Evolutionary conservation across 2,888 invertebrate genomes (phyloP).

Genomic region (Lithophane leautieri): DNA sequence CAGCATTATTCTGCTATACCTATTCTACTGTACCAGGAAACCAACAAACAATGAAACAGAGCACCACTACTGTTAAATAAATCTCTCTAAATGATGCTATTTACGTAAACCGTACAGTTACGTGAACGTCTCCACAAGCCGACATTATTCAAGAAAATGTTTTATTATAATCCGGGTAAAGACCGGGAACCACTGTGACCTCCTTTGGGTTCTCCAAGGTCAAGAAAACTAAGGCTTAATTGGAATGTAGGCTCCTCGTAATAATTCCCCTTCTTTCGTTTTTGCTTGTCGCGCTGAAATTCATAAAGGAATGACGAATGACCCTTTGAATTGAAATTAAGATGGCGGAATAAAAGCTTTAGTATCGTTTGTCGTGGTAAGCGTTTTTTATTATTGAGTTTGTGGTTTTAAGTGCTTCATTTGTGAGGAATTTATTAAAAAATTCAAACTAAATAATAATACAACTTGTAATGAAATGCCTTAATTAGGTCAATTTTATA

Average conservation of each 20-base stretch:
- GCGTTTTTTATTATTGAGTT: constrained; percentile 30
- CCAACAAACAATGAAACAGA: constrained; percentile 23
- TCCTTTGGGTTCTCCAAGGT: constrained; percentile 50
- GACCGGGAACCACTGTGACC: constrained; percentile 50
- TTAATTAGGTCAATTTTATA: too few species aligned
- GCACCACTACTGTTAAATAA: constrained; percentile 43
- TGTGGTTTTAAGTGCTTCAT: neutral
- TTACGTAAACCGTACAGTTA: constrained; percentile 57
- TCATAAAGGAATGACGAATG: constrained; percentile 52
- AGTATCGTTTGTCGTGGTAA: constrained; percentile 14
- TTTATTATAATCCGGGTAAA: constrained; percentile 66
- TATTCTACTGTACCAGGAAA: neutral
- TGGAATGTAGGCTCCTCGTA: constrained; percentile 57
- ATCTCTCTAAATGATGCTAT: constrained; percentile 51
- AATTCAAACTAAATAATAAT: too few species aligned
- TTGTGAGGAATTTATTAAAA: too few species aligned
- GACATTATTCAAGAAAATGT: constrained; percentile 69
- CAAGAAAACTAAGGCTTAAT: constrained; percentile 58
- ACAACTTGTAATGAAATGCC: too few species aligned
- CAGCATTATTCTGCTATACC: neutral
- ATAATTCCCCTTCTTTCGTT: constrained; percentile 60
- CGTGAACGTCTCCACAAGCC: constrained; percentile 60
- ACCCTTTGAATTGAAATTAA: constrained; percentile 47
- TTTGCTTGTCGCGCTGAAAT: constrained; percentile 49
- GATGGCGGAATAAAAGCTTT: constrained; percentile 35